Percentiles rank a stretch among this genome's conserved stretches.
These are phyloP conservation scores for Halocynthia roretzi DNA, from an alignment of 23 tunicate species.

Conservation along the genomic window DNA sequence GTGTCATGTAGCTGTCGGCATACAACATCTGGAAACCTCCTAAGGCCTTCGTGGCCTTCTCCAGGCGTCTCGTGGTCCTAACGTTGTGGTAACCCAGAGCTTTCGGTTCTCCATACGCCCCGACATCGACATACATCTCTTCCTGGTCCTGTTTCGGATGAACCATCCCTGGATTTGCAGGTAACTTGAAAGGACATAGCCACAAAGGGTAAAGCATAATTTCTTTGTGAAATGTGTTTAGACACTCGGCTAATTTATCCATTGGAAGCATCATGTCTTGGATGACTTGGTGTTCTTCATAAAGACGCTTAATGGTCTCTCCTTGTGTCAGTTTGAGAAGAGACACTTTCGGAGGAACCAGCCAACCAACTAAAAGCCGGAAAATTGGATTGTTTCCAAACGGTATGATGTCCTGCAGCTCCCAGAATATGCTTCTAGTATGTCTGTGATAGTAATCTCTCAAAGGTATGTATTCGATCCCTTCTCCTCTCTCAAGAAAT, in stretches of 20 bases:
- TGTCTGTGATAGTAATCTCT: constrained; percentile 85
- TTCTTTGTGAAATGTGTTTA: constrained; percentile 64
- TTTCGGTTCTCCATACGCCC: constrained; percentile 85
- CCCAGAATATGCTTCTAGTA: constrained; percentile 86
- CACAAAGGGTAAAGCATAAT: constrained; percentile 75
- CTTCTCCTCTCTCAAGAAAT: constrained; percentile 18
- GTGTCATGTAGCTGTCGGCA: constrained; percentile 87
- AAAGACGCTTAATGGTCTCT: constrained; percentile 58
- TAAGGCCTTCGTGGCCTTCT: constrained; percentile 73
- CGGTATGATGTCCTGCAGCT: constrained; percentile 84
- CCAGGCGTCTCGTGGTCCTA: constrained; percentile 62
- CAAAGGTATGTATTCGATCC: constrained; percentile 71
- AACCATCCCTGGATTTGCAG: constrained; percentile 76
- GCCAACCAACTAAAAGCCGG: constrained; percentile 71
- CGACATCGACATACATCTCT: constrained; percentile 90
- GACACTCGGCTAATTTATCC: constrained; percentile 37
- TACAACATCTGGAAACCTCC: constrained; percentile 83
- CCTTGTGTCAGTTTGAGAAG: constrained; percentile 84
- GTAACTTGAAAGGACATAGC: constrained; percentile 75
- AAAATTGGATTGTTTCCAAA: constrained; percentile 79
- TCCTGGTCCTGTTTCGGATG: constrained; percentile 39
- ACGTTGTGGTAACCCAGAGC: constrained; percentile 46
- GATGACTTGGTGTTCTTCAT: constrained; percentile 84
- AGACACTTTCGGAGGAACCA: constrained; percentile 87
- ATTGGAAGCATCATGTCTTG: constrained; percentile 81